Conservation (phyloP, 2,888 invertebrate species). For the Pardosa pseudoannulata region DNA sequence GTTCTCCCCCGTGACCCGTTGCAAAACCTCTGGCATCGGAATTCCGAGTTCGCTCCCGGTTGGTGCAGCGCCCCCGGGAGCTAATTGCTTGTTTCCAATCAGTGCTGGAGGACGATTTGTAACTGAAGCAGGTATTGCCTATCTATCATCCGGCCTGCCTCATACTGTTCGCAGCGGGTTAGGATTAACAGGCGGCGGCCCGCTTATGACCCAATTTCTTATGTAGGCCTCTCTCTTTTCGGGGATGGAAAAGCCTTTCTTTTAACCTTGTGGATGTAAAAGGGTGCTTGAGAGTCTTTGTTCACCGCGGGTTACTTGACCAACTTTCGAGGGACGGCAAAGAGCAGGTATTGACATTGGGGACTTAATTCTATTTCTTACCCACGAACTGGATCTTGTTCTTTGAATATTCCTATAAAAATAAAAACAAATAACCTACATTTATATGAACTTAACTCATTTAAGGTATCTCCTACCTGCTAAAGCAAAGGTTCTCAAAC, state of each 20-base stretch:
- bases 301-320: no score
- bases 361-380: no score
- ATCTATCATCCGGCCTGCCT: constrained; percentile 35
- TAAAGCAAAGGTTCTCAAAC: no score
- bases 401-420: no score
- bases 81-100: constrained; percentile 53
- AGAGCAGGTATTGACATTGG: no score
- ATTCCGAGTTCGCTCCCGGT: not conserved
- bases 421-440: no score
- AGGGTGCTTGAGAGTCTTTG: not conserved
- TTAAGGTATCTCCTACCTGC: no score
- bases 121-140: constrained; percentile 31
- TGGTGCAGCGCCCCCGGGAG: not conserved
- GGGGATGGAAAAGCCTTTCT: not conserved
- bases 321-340: no score
- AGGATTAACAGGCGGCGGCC: not conserved
- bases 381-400: no score
- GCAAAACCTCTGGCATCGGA: not conserved
- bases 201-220: constrained; percentile 41
- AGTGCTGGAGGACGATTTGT: constrained; percentile 42
- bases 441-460: no score
- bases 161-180: constrained; percentile 28
- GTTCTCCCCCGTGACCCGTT: not conserved
- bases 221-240: constrained; percentile 13
- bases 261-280: no score